These are phyloP conservation scores for Lysandra coridon DNA, from an alignment of 2,888 invertebrate genomes.

Conservation along the genomic window DNA sequence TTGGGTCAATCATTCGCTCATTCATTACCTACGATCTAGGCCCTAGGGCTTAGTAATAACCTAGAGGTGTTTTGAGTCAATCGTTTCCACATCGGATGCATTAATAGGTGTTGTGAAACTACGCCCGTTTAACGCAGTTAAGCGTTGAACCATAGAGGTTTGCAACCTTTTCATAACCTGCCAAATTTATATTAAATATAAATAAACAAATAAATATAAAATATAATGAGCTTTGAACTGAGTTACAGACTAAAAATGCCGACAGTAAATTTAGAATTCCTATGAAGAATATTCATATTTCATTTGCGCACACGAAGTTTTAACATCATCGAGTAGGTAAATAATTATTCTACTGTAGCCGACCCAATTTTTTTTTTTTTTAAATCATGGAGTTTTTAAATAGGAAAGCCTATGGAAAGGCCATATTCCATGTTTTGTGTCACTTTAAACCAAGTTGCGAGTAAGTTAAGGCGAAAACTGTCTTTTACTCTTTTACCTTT, in stretches of 20 bases:
- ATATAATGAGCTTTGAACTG: neutral
- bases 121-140: conserved; percentile 31
- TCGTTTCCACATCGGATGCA: conserved; percentile 35
- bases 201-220: too few relatives aligned
- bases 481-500: neutral
- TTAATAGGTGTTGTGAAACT: conserved; percentile 32
- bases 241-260: neutral
- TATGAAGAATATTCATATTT: neutral
- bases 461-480: too few relatives aligned
- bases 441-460: too few relatives aligned
- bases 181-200: neutral
- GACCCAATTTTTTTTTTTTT: neutral
- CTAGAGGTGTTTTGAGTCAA: neutral
- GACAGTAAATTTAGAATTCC: neutral
- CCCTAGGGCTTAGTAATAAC: neutral
- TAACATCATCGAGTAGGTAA: neutral
- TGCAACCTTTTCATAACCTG: conserved; percentile 37
- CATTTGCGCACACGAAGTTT: neutral
- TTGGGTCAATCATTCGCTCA: neutral
- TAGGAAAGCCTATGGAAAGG: neutral
- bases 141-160: conserved; percentile 30
- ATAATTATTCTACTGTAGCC: too few relatives aligned
- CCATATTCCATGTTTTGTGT: too few relatives aligned
- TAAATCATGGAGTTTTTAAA: neutral
- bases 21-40: neutral